Evolutionary conservation across 2,888 invertebrate genomes (phyloP).

Genomic region (Tuta absoluta): DNA sequence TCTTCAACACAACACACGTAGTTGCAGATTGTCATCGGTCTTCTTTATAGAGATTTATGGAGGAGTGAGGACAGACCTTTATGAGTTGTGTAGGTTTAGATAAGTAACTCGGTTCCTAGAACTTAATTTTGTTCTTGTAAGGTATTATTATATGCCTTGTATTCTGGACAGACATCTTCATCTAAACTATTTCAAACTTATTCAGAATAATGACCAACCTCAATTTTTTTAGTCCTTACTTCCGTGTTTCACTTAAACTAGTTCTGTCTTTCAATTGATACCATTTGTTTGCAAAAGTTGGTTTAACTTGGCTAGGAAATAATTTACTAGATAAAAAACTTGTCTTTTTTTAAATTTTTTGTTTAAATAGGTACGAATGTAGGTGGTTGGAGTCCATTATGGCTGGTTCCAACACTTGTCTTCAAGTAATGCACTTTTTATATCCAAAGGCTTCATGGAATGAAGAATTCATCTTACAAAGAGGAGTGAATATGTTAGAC

Average conservation of each 20-base stretch:
- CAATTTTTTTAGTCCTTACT: too few relatives aligned
- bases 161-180: not conserved
- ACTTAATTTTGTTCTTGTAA: constrained; percentile 45
- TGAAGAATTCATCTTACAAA: not conserved
- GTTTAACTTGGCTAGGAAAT: not conserved
- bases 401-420: constrained; percentile 31
- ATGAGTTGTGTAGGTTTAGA: constrained; percentile 39
- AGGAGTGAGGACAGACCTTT: constrained; percentile 36
- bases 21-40: constrained; percentile 55
- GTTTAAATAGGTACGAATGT: constrained; percentile 19
- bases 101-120: constrained; percentile 42
- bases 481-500: not conserved
- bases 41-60: constrained; percentile 36
- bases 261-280: too few relatives aligned
- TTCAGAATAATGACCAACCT: not conserved
- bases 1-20: constrained; percentile 60
- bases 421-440: constrained; percentile 30
- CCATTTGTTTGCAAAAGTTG: too few relatives aligned
- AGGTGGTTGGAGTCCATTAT: constrained; percentile 29
- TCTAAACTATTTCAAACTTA: not conserved
- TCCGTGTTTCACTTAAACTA: too few relatives aligned
- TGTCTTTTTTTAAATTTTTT: not conserved
- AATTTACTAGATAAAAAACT: not conserved
- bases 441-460: constrained; percentile 15
- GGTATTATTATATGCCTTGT: constrained; percentile 35